Percentiles rank a stretch among this genome's conserved stretches.
These are phyloP conservation scores for Arizona elegans DNA, from an alignment of 2,113 vertebrate genomes.

Conservation along the genomic window DNA sequence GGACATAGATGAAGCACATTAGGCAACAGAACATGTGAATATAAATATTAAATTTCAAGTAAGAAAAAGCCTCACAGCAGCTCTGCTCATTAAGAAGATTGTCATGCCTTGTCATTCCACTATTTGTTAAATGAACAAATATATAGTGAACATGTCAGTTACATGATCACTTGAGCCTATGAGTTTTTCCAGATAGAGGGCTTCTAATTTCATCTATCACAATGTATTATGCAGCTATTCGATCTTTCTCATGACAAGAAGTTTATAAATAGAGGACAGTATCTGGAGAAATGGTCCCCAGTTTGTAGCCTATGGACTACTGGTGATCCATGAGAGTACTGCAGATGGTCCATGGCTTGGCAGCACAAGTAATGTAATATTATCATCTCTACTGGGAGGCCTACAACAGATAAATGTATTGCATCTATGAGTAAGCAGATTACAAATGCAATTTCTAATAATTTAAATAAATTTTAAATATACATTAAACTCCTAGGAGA, in stretches of 20 bases:
- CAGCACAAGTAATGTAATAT: neutral
- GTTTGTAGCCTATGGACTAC: neutral
- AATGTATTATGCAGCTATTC: neutral
- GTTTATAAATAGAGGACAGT: neutral
- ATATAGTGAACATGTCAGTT: neutral
- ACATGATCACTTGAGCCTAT: neutral
- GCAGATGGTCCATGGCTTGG: neutral
- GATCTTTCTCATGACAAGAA: neutral
- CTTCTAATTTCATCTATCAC: neutral
- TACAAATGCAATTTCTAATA: neutral
- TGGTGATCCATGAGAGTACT: neutral
- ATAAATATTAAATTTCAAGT: neutral
- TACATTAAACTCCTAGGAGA: neutral
- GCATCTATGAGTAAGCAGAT: neutral
- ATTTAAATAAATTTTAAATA: neutral
- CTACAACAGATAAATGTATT: neutral
- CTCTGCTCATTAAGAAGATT: neutral
- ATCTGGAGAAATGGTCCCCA: neutral
- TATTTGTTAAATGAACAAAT: neutral
- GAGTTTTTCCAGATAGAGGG: neutral
- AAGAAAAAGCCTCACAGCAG: neutral
- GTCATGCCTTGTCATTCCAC: neutral
- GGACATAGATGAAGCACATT: neutral
- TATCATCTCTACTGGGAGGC: neutral
- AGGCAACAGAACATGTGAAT: neutral